A percentile compares a stretch with the other conserved stretches of the same genome.
Evolutionary conservation across 1,140 invertebrate genomes (phyloP).

Genomic region (Leucophenga varia): DNA sequence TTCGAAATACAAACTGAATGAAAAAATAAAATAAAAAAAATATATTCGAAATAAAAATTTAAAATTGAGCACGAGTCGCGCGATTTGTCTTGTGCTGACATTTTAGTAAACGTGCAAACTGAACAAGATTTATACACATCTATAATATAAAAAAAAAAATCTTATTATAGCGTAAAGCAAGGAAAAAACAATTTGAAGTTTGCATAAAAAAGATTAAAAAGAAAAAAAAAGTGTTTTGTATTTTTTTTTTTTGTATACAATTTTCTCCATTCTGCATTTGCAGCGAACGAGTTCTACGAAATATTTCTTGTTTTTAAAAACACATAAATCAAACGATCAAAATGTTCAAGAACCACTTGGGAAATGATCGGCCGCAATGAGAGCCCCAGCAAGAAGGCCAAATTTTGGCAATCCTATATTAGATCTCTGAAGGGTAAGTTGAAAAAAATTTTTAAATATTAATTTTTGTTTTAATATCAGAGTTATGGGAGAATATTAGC

Average conservation of each 20-base stretch:
- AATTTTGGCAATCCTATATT: slow-evolving; percentile 90
- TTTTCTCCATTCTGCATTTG: slow-evolving; percentile 56
- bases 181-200: slow-evolving; percentile 10
- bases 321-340: slow-evolving; percentile 65
- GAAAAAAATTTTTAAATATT: slow-evolving; percentile 1
- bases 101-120: not conserved
- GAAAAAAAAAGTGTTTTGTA: too few species aligned
- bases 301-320: slow-evolving; percentile 57
- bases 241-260: too few species aligned
- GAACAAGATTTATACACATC: not conserved
- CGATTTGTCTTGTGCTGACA: too few species aligned
- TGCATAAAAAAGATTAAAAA: not conserved
- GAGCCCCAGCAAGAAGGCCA: slow-evolving; percentile 86
- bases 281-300: slow-evolving; percentile 66
- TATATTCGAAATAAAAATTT: not conserved
- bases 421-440: slow-evolving; percentile 81
- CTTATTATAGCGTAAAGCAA: too few species aligned
- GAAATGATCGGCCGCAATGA: slow-evolving; percentile 91
- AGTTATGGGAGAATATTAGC: too few species aligned
- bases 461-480: too few species aligned
- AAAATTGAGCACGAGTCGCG: not conserved
- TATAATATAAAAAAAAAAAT: too few species aligned
- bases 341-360: slow-evolving; percentile 86
- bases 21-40: not conserved
- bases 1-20: slow-evolving; percentile 29